Evolutionary conservation across 2,113 vertebrate species (phyloP), one percentile per base, ranked within the genome.

Genomic region (Myiozetetes cayanensis): DNA sequence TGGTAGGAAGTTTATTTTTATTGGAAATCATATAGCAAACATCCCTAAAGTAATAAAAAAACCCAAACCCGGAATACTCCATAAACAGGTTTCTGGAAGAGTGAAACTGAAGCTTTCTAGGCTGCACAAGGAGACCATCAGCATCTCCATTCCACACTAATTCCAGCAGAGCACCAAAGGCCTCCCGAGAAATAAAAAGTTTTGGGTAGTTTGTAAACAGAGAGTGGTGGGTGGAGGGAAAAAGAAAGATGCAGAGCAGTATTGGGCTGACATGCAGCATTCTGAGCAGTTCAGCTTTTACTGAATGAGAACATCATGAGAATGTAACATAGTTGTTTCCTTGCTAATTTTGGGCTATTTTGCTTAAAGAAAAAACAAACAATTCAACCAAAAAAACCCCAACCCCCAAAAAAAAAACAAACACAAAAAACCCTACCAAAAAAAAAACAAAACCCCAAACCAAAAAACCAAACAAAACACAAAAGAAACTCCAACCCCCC

Each of bases 1-100:
- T 41, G 28, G 46, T 87, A 97, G 65, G 86, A 96, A 95, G 50
- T 79, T 71, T 58, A 70, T 94, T 90, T 92, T 94, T 79, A 87
- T 79, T 86, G 73, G 25, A 87, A 96, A 94, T 86, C 37, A 96
- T 74, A 85, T 49, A 93, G 61, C 56, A 93, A 94, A 93, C 24
- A 81, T 68, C 67, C 41, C 37, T 92, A 93, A 92, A 87, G 61
- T 67, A 94, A 93, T 76, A 59, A 88, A 87, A 53, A 43, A 37
- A 7, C 12, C 56, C 55, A 68, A 72, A 83, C 18, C 5, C 5
- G 1, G 77, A 94, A 73, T 67, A 91, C 9, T 86, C 56, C 91
- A 56, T 41, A n/a, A 83, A 76, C 12, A 79, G 68, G 27, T 82
- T 93, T 86, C 68, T 84, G 41, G 31, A 63, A 83, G 52, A 63